Conservation (phyloP, 2,797 vertebrate genomes). For the Hydrophis major region DNA sequence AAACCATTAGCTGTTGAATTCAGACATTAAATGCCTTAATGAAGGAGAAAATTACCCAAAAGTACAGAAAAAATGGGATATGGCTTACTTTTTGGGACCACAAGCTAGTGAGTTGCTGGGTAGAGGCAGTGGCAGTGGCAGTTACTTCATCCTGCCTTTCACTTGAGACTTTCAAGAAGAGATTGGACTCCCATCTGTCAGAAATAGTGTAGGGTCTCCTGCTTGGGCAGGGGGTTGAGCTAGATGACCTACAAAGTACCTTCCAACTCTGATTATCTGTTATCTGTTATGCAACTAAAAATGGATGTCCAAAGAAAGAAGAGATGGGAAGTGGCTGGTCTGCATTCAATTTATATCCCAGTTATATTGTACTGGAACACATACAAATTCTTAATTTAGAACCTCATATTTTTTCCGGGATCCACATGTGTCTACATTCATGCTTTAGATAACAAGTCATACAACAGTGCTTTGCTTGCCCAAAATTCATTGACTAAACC, state of each 20-base stretch:
- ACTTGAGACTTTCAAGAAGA: too few species aligned
- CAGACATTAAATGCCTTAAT: neutral
- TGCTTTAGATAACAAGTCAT: neutral
- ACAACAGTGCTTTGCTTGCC: neutral
- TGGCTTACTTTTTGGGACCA: neutral
- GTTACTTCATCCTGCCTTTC: neutral
- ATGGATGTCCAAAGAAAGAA: neutral
- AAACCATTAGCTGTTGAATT: neutral
- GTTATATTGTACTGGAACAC: neutral
- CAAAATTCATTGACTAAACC: neutral
- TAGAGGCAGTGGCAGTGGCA: neutral
- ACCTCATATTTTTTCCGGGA: neutral
- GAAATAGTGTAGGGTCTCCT: too few species aligned
- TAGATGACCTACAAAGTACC: too few species aligned
- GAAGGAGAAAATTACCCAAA: neutral
- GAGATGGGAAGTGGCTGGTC: neutral
- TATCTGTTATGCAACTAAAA: neutral
- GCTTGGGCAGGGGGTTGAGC: too few species aligned
- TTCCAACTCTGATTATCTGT: too few species aligned
- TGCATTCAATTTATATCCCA: neutral
- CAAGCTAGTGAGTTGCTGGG: neutral
- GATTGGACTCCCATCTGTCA: too few species aligned
- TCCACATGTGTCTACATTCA: neutral
- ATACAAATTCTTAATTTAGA: neutral
- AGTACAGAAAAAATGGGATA: neutral